phyloP scores from a whole-genome alignment of 64 coral and sea anemone genomes.

The Montipora efflorescens region DNA sequence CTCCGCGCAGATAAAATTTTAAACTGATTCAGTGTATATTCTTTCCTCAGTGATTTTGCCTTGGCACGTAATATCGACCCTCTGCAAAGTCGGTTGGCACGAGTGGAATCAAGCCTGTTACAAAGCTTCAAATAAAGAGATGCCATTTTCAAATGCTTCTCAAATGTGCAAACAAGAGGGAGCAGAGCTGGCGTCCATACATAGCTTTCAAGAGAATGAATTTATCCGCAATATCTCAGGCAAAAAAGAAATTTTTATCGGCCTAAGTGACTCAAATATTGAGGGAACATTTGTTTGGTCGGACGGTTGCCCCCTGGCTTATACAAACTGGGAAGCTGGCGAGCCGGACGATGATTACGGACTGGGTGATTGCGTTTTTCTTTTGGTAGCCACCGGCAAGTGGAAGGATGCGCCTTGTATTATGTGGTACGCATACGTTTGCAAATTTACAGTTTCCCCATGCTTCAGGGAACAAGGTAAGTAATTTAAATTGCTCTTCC shows the following conservation, averaged over 20 bases:
- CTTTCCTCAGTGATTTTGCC: not conserved
- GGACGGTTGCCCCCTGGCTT: not conserved
- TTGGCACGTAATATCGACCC: not conserved
- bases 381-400: not conserved
- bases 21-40: too few relatives aligned
- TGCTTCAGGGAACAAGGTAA: not conserved
- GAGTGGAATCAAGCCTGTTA: constrained; percentile 17
- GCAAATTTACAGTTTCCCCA: not conserved
- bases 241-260: not conserved
- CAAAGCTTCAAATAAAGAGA: not conserved
- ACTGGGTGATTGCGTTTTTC: not conserved
- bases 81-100: constrained; percentile 3
- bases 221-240: not conserved
- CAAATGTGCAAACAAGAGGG: not conserved
- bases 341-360: not conserved
- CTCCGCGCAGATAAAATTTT: too few relatives aligned
- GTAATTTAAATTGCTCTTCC: not conserved
- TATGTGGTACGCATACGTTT: constrained; percentile 17
- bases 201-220: constrained; percentile 27
- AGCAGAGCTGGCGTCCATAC: constrained; percentile 9
- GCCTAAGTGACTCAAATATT: not conserved
- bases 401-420: constrained; percentile 37
- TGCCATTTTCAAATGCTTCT: not conserved
- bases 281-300: not conserved
- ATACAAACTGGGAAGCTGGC: constrained; percentile 8